Base-by-base conservation (phyloP, 2,797 vertebrate species). In the Pelodytes ibericus region DNA sequence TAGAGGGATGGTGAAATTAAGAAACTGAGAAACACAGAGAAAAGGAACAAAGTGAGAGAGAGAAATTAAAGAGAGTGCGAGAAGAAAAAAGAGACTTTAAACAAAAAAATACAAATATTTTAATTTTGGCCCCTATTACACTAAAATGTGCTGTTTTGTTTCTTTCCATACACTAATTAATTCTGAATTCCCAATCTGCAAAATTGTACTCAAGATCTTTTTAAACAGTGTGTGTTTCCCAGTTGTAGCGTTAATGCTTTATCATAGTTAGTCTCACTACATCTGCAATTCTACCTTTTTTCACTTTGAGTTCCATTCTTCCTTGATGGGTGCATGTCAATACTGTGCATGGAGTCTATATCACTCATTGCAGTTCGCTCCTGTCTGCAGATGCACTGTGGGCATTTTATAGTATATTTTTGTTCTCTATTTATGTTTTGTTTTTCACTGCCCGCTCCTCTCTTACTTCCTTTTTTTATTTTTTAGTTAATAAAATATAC, bases 321-420 rank as follows among this genome's bases (percentile, higher is more conserved):
- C 84, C 93, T 88, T 89, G 89, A 91, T 92, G 92, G 90, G 86
- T 94, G 91, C 89, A 89, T 79, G 77, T 31, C 64, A 73, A 69
- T 71, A 79, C 18, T 30, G 57, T 79, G 77, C 77, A 79, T 79
- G 77, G 58, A 67, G 47, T 73, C 47, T 56, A 30, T 68, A 61
- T 63, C 71, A 53, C 49, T 53, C 49, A 69, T 73, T 79, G 64
- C 71, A 62, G 58, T 47, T 69, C 64, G 57, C 44, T 68, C 64
- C 31, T 41, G 44, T 78, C 71, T 73, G 70, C 64, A 79, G 71
- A 61, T 27, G 49, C 53, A 31, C 77, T 79, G 69, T 60, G 11
- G 56, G 59, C 56, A 51, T 79, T 74, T 44, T 73, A 41, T 77
- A 89, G 83, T 86, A 57, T 70, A 80, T 81, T 78, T 74, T 80